Evolutionary conservation across 1,140 invertebrate species (phyloP), one percentile per base, ranked within the genome.

Genomic region (Drosophila melanogaster): DNA sequence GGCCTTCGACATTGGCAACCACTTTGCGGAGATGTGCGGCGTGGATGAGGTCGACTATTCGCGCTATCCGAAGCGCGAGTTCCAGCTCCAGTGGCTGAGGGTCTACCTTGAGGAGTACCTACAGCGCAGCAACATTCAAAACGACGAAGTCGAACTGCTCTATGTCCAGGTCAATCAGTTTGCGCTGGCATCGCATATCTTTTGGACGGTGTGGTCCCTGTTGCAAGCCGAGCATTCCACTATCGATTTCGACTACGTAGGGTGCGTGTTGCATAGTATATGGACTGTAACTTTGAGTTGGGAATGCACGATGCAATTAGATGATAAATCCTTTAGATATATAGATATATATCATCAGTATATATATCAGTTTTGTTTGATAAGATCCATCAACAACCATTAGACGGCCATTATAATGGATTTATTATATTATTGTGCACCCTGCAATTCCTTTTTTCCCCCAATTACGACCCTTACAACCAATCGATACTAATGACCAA

Each of bases 21-120:
- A 99, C 94, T 99, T 99, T 94, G 96, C 96, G 85, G 98, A 99
- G 94, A 99, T 98, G 94, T 97, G 97, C 84, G 98, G 98, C 96
- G 93, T 97, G 35, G 95, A 94, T 43, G 93, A 95, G 76, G 94
- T 96, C 5, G 96, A 98, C 91, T 97, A 95, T 92, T 93, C 94
- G 3, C 93, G 94, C 47, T 99, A 97, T 93, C 98, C 98, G 0
- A 93, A 93, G 56, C 94, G 95, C 90, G 94, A 96, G 22, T 96
- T 97, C 75, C 97, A 98, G 93, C 92, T 94, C 47, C 87, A 93
- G n/a, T 99, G 98, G 98, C 92, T 99, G 61, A 93, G 92, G 66
- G 93, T 94, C 44, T 98, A 98, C 91, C 92, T 98, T 7, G 86
- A 94, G 75, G 93, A 94, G 65, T 97, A 94, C 90, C 92, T 94